Evolutionary conservation across 2,797 vertebrate species (phyloP).

Genomic region (Clarias pachynema): DNA sequence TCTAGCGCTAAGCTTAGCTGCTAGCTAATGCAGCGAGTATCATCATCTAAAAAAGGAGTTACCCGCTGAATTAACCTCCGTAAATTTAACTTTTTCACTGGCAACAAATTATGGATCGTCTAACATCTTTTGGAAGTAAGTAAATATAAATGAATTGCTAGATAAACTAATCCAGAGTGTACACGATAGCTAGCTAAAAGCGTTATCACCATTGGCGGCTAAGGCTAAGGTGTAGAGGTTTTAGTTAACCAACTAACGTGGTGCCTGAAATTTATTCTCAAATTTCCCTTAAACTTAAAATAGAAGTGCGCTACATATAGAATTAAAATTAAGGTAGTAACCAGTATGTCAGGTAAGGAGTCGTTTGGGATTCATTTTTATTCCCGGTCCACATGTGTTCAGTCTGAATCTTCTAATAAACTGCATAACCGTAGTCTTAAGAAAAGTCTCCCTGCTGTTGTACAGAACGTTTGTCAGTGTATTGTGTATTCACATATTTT

Average conservation of each 20-base stretch:
- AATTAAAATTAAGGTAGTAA: neutral
- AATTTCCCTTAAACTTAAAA: neutral
- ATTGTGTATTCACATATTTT: neutral
- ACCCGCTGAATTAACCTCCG: neutral
- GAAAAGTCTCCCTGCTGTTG: neutral
- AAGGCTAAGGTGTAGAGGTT: neutral
- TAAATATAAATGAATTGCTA: conserved; percentile 27
- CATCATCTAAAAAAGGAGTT: neutral
- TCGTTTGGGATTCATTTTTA: neutral
- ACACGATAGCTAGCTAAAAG: neutral
- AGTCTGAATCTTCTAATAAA: neutral
- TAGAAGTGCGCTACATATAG: neutral
- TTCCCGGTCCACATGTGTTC: neutral
- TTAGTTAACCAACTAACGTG: neutral
- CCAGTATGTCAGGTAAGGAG: neutral
- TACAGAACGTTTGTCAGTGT: neutral
- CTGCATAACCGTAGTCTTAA: too few species aligned
- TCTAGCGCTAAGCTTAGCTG: conserved; percentile 10
- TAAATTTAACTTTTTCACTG: neutral
- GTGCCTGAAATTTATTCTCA: neutral
- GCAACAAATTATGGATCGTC: conserved; percentile 70
- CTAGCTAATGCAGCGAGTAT: conserved; percentile 9
- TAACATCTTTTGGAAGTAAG: conserved; percentile 78
- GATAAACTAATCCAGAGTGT: neutral
- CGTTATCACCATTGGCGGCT: neutral